Base-by-base conservation (phyloP, 2,888 invertebrate species). In the Papilio protenor region DNA sequence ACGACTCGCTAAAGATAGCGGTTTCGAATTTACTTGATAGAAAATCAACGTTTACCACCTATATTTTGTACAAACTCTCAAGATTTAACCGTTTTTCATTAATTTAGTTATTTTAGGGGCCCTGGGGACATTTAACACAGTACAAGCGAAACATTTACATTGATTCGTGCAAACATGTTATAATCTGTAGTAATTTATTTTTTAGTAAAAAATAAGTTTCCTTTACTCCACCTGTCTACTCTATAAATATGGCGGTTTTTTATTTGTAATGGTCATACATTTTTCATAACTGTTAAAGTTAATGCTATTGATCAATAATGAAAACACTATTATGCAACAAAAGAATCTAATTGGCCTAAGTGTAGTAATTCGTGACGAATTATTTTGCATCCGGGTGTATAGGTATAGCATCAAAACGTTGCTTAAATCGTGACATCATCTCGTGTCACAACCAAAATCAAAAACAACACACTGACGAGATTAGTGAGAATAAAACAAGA, bases 1-100 rank as follows among this genome's bases (percentile, higher is more conserved):
- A 91, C 92, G 90, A 89, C 90, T 89, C 89, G 91, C 90, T 92
- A 93, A 92, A 93, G 87, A 90, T 92, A 81, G 80, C 84, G 83
- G 83, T 82, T 82, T 81, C 76, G 81, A 83, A 83, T 81, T 81
- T 81, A 81, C 81, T 81, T 83, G 83, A 81, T 80, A 81, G 81
- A 82, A 82, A 84, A 82, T 82, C 80, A 84, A 84, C 82, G 83
- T 84, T 84, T 88, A 90, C 90, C 89, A 89, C 90, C 90, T 90
- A 84, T 85, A 82, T 87, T 87, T 88, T 87, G 85, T 87, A 87
- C 87, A 87, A 77, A 77, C 69, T 73, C 87, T 90, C 88, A 88
- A 89, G 91, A 91, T 90, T 89, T 89, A 88, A 90, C 89, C 27
- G 27, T 61, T 61, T 61, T 61, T 27, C 27, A 61, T 61, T 61